These are phyloP conservation scores for Perca flavescens DNA, from an alignment of 2,113 vertebrate species.

Conservation along the genomic window DNA sequence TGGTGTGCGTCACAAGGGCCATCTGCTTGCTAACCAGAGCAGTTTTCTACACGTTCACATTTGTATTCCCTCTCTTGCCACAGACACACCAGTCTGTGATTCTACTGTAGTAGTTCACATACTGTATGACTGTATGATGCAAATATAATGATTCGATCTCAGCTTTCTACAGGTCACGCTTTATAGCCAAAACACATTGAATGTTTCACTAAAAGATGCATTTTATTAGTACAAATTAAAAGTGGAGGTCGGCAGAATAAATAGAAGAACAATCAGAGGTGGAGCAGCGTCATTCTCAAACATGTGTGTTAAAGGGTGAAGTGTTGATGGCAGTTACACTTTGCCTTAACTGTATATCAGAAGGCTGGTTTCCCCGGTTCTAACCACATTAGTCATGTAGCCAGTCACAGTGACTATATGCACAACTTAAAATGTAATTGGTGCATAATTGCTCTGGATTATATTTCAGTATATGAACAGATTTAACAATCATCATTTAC, in stretches of 20 bases:
- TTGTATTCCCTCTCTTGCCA: conserved; percentile 34
- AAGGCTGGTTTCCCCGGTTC: neutral
- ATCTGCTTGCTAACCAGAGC: conserved; percentile 79
- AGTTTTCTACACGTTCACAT: conserved; percentile 60
- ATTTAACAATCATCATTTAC: neutral
- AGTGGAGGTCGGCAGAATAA: neutral
- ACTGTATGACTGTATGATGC: neutral
- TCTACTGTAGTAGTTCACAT: conserved; percentile 7
- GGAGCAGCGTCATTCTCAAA: neutral
- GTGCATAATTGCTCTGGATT: neutral
- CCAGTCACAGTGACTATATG: neutral
- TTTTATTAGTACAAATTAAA: neutral
- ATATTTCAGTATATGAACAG: too few relatives aligned
- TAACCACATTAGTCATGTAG: neutral
- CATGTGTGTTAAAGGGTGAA: neutral
- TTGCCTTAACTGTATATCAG: neutral
- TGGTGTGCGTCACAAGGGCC: conserved; percentile 78
- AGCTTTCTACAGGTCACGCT: neutral
- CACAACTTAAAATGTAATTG: neutral
- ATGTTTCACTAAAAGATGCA: neutral
- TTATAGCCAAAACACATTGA: neutral
- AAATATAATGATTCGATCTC: neutral
- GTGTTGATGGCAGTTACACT: neutral
- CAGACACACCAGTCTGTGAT: conserved; percentile 24
- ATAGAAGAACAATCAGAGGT: neutral